A percentile compares a stretch with the other conserved stretches of the same genome.
Conservation (phyloP, 2,888 invertebrate species). For the Aquatica leii region DNA sequence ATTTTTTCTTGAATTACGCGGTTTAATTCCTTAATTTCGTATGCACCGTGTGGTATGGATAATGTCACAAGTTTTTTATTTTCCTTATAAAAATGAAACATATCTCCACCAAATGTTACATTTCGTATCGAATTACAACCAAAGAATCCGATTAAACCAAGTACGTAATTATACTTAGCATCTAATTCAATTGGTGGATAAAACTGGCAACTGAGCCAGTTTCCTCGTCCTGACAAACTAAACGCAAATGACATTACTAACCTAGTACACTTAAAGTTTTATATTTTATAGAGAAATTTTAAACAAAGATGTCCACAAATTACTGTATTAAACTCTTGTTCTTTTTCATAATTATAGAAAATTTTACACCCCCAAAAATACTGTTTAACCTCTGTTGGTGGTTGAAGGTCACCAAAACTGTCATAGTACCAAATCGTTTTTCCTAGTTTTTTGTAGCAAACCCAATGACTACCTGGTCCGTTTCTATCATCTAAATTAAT, state of each 20-base stretch:
- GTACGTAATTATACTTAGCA: conserved; percentile 13
- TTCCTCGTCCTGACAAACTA: not conserved
- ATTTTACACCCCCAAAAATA: conserved; percentile 28
- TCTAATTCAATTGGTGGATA: not conserved
- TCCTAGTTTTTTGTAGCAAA: conserved; percentile 50
- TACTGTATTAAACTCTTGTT: conserved; percentile 30
- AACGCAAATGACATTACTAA: not conserved
- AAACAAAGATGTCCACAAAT: conserved; percentile 38
- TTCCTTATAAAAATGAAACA: too few relatives aligned
- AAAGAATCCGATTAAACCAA: not conserved
- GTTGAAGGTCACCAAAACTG: too few relatives aligned
- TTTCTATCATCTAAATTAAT: conserved; percentile 48
- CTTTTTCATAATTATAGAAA: conserved; percentile 26
- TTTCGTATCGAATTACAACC: not conserved
- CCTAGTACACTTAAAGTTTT: not conserved
- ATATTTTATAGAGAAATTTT: conserved; percentile 35
- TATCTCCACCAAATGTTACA: too few relatives aligned
- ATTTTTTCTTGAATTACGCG: not conserved
- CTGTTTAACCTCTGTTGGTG: conserved; percentile 40
- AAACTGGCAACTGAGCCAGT: not conserved
- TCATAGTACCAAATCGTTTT: too few relatives aligned
- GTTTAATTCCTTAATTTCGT: not conserved
- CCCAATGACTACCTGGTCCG: conserved; percentile 53
- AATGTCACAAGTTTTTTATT: too few relatives aligned
- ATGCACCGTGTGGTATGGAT: not conserved